phyloP scores from a whole-genome alignment of 2,797 vertebrate genomes.

The Epinephelus malabaricus region DNA sequence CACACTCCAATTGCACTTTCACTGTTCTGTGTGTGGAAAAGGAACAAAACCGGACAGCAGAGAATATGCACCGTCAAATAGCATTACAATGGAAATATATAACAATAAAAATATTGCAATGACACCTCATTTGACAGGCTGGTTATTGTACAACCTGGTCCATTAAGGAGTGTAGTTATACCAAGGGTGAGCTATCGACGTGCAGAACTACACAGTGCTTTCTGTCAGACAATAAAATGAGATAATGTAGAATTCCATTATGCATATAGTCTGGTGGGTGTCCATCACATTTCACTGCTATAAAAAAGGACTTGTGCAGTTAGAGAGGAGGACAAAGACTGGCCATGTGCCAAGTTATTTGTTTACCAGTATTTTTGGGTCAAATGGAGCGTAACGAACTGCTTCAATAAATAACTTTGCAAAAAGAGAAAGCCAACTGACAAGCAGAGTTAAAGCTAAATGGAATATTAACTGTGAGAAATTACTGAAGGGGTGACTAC shows the following conservation, averaged over 20 bases:
- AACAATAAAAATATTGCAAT: not conserved
- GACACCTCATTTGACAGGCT: not conserved
- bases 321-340: constrained; percentile 8
- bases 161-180: not conserved
- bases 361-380: constrained; percentile 36
- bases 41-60: not conserved
- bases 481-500: constrained; percentile 1
- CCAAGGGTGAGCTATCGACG: constrained; percentile 13
- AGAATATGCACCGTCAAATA: not conserved
- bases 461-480: not conserved
- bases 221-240: constrained; percentile 35
- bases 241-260: constrained; percentile 35
- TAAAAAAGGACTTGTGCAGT: constrained; percentile 27
- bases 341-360: constrained; percentile 22
- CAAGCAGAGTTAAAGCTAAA: not conserved
- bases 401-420: constrained; percentile 17
- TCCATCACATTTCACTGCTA: constrained; percentile 33
- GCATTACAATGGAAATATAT: not conserved
- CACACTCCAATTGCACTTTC: constrained; percentile 13
- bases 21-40: not conserved
- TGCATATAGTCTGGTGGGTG: constrained; percentile 22
- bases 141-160: constrained; percentile 22
- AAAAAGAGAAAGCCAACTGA: constrained; percentile 25
- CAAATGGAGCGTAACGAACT: constrained; percentile 44
- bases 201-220: constrained; percentile 11